Percentiles rank a stretch among this genome's conserved stretches.
These are phyloP conservation scores for Catocala sponsa DNA, from an alignment of 2,888 invertebrate genomes.

Conservation along the genomic window DNA sequence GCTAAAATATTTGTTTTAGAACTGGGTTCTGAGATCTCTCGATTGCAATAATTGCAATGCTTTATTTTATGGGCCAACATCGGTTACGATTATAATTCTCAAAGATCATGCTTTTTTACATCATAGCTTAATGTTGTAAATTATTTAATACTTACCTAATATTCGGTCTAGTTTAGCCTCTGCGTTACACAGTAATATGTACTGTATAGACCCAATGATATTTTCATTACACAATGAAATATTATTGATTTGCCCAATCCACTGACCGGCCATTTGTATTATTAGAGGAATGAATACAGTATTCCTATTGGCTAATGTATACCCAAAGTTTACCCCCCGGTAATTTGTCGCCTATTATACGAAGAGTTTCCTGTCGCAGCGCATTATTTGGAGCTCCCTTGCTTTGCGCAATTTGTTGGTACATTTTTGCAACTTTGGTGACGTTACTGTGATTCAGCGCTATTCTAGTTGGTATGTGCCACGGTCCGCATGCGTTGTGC, in stretches of 20 bases:
- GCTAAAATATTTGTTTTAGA: no score
- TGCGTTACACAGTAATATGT: no score
- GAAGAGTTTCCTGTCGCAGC: constrained; percentile 8
- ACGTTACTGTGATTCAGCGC: constrained; percentile 31
- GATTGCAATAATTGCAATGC: no score
- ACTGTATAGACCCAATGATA: no score
- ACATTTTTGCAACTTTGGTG: constrained; percentile 27
- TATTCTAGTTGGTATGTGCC: constrained; percentile 28
- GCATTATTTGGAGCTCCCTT: constrained; percentile 27
- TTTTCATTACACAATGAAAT: no score
- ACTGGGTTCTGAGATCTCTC: no score
- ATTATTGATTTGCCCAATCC: constrained; percentile 1
- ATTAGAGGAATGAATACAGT: neutral
- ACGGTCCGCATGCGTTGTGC: constrained; percentile 13
- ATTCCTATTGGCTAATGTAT: constrained; percentile 3
- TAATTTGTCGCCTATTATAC: constrained; percentile 34
- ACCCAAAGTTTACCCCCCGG: constrained; percentile 11
- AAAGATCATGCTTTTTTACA: no score
- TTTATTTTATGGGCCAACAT: no score
- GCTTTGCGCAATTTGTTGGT: constrained; percentile 9
- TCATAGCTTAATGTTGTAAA: no score
- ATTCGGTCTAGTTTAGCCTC: no score
- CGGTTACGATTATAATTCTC: no score
- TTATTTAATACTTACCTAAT: no score
- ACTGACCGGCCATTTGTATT: neutral